These are phyloP conservation scores for Morpho helenor DNA, from an alignment of 2,888 invertebrate species.

Conservation along the genomic window DNA sequence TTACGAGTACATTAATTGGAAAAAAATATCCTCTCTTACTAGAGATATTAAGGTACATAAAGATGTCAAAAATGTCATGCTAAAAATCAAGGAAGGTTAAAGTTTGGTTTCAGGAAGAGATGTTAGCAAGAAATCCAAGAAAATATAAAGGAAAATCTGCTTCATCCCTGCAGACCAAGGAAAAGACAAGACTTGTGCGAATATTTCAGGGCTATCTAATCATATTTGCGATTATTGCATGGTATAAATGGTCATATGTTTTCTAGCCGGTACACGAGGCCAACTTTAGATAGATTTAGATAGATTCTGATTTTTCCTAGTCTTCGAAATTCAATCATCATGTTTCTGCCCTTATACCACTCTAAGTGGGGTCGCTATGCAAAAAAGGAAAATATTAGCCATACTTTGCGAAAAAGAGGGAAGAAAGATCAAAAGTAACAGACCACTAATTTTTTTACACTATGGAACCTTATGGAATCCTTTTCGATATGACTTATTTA, in stretches of 20 bases:
- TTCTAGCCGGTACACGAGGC: constrained; percentile 7
- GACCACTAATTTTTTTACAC: no score
- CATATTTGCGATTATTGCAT: constrained; percentile 10
- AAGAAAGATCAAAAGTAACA: no score
- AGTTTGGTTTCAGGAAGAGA: not conserved
- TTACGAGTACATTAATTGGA: no score
- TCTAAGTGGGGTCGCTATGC: no score
- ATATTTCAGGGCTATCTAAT: not conserved
- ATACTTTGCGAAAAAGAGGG: no score
- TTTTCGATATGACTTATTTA: no score
- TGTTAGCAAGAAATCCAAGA: not conserved
- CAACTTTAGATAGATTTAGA: no score
- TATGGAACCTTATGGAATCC: no score
- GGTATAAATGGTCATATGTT: constrained; percentile 8
- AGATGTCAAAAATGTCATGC: not conserved
- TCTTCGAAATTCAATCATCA: not conserved
- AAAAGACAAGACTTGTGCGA: not conserved
- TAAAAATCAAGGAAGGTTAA: not conserved
- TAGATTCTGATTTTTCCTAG: constrained; percentile 3
- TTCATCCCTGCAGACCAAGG: not conserved
- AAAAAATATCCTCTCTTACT: no score
- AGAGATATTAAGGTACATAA: not conserved
- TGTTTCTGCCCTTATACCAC: no score
- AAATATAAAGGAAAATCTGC: not conserved
- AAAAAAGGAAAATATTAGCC: no score